Evolutionary conservation across 2,113 vertebrate genomes (phyloP), one percentile per base, ranked within the genome.

Genomic region (Callospermophilus lateralis): DNA sequence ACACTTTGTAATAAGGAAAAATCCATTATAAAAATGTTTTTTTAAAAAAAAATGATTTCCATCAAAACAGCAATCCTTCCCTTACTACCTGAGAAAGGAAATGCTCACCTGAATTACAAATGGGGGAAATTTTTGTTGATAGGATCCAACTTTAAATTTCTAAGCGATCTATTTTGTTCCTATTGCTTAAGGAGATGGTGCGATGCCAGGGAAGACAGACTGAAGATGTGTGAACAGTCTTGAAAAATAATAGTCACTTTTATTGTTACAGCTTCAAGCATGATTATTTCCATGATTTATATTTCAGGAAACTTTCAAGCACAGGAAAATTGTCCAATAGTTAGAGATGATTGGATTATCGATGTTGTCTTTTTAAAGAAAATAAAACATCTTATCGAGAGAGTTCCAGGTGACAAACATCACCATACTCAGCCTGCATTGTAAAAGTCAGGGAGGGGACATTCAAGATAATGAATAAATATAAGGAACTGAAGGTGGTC

Each of bases 331-430:
- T 70, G 79, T 55, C 28, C 87, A 84, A 10, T 79, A 84, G 91
- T 91, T 79, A 91, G 61, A 93, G 68, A 63, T 83, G 78, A 85
- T 86, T 73, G 42, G 63, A 86, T 96, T 91, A 93, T 84, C 61
- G 30, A 72, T 92, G 76, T 48, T 84, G 34, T 89, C 48, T 95
- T 94, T 89, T 81, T 76, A 68, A 95, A 84, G 86, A 89, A 94
- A 96, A 95, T 45, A 84, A 97, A 90, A 87, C 55, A 92, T 95
- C 83, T 84, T 34, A 78, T 89, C 91, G 81, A 95, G 70, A 94
- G 30, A 80, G 70, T 19, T 65, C 55, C 70, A 72, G 70, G 70
- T 85, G 80, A 74, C 76, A 67, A 61, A 34, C 34, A 68, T 76
- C 55, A 48, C 51, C 22, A 37, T 17, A 67, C 7, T 78, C 17